These are phyloP conservation scores for Nothoprocta perdicaria DNA, from an alignment of 2,113 vertebrate genomes.

Conservation along the genomic window DNA sequence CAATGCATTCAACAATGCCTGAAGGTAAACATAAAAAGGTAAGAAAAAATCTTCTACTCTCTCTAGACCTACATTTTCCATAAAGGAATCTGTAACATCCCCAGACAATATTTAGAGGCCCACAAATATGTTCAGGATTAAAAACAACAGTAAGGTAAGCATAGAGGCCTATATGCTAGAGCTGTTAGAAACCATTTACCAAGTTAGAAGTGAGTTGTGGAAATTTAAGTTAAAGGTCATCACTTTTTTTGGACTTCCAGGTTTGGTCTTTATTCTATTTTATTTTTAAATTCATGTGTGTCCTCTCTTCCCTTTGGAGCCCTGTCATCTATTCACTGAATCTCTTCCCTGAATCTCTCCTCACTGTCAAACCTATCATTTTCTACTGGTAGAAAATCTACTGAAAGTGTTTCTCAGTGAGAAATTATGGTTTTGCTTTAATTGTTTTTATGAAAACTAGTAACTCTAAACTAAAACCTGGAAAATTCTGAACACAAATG, in stretches of 20 bases:
- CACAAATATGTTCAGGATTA: neutral
- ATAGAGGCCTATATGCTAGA: neutral
- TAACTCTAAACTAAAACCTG: neutral
- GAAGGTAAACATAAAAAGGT: constrained; percentile 6
- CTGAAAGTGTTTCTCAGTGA: neutral
- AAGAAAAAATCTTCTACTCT: neutral
- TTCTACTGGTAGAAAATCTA: neutral
- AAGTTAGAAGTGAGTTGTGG: neutral
- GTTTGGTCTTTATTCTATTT: neutral
- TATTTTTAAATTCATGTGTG: neutral
- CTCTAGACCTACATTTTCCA: neutral
- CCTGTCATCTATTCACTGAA: neutral
- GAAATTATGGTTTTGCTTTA: neutral
- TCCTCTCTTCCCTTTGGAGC: neutral
- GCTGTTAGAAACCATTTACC: neutral
- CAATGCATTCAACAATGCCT: neutral
- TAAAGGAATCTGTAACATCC: neutral
- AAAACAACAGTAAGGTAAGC: neutral
- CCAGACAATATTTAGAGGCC: neutral
- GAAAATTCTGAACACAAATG: neutral
- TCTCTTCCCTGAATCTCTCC: neutral
- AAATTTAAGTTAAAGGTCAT: neutral
- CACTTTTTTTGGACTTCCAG: neutral
- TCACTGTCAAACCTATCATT: neutral
- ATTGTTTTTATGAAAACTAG: neutral